Evolutionary conservation across 2,113 vertebrate species (phyloP), one percentile per base, ranked within the genome.

Genomic region (Pygoscelis adeliae): DNA sequence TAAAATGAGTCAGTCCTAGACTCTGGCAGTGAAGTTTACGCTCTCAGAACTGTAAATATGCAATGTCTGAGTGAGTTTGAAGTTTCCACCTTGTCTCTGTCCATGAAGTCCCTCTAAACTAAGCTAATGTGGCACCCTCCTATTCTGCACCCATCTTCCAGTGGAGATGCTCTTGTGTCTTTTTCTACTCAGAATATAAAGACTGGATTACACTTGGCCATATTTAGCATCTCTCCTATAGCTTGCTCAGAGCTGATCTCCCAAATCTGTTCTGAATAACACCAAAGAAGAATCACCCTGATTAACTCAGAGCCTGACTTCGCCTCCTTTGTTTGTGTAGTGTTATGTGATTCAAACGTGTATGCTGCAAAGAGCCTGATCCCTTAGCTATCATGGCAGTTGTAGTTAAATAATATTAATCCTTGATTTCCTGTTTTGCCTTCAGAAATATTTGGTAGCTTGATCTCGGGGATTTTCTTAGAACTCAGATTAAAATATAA

Each of bases 401-500:
- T 73, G 44, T 19, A 74, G 42, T 73, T 93, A 67, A 87, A 78
- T 85, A 76, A 58, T 55, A 40, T 40, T 92, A 94, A 91, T 94
- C 73, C 94, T 76, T 46, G 36, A 69, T 91, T 79, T 94, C 78
- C 66, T 80, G 3, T 62, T 85, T 77, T 85, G 25, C 47, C 14
- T 66, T 89, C 53, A 87, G 74, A 96, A 95, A 94, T 83, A 76
- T 65, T 90, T 93, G 65, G 22, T 69, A 87, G 58, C 29, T 85
- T 87, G 53, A 91, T 87, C 66, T 66, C 6, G 0, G 58, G 78
- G 87, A 93, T 93, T 96, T 96, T 96, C 83, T 80, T 91, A 55
- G 87, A 93, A 89, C 53, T 82, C 59, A 40, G 77, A 93, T 95
- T 94, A 94, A 89, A 83, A 65, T 77, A 65, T n/a, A 94, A 92